A percentile compares a stretch with the other conserved stretches of the same genome.
These are phyloP conservation scores for Tinamus guttatus DNA, from an alignment of 2,113 vertebrate genomes.

Conservation along the genomic window DNA sequence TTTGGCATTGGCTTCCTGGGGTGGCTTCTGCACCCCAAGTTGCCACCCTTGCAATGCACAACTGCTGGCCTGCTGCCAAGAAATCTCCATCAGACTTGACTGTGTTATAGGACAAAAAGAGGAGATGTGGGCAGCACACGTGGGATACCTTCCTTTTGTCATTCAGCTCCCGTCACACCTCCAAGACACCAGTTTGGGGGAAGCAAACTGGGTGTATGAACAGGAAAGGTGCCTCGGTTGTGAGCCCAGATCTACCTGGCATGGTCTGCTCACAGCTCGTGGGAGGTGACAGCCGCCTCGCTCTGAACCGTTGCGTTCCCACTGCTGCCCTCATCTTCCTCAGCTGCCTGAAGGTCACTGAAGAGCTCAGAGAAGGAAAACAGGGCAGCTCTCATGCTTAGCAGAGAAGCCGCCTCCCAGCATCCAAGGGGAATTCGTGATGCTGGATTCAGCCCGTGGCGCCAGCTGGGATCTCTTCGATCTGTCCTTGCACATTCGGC, in stretches of 20 bases:
- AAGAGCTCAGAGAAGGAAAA: not conserved
- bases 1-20: not conserved
- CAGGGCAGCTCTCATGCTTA: not conserved
- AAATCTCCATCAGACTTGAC: not conserved
- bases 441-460: rapidly evolving
- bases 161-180: not conserved
- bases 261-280: not conserved
- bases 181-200: not conserved
- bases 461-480: too few species aligned
- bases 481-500: rapidly evolving
- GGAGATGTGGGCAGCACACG: too few species aligned
- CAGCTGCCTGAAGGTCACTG: rapidly evolving
- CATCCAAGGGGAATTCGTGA: not conserved
- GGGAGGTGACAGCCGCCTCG: rapidly evolving
- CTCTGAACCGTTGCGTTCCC: not conserved
- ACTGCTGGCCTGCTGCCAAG: not conserved
- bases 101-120: not conserved
- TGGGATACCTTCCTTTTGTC: not conserved
- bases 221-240: not conserved
- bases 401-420: not conserved
- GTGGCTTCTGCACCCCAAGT: not conserved
- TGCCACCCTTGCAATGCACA: not conserved
- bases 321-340: not conserved
- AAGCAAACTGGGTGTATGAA: rapidly evolving
- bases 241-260: not conserved